Evolutionary conservation across 2,113 vertebrate species (phyloP).

Genomic region (Sminthopsis crassicaudata): DNA sequence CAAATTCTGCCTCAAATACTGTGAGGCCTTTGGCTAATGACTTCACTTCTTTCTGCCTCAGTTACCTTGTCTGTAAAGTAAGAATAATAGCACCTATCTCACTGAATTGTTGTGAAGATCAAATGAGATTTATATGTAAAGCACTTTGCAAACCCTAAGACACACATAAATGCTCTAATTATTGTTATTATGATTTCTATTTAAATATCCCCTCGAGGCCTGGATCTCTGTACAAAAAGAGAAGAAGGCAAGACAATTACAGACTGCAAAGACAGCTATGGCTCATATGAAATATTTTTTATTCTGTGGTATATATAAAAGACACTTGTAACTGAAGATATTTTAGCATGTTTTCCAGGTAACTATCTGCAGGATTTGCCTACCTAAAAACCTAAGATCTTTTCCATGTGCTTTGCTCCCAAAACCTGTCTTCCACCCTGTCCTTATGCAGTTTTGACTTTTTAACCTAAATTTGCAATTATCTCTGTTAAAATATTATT

Average conservation of each 20-base stretch:
- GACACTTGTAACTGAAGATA: neutral
- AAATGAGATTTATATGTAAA: neutral
- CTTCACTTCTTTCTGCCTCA: neutral
- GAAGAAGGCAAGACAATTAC: neutral
- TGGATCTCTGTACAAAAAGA: neutral
- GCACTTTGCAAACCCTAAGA: neutral
- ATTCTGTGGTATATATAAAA: neutral
- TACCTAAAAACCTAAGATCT: neutral
- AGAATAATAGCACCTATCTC: neutral
- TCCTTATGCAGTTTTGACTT: neutral
- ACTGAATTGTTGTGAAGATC: neutral
- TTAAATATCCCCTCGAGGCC: neutral
- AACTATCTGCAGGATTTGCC: neutral
- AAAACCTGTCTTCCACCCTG: neutral
- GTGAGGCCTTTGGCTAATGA: neutral
- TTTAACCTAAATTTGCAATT: neutral
- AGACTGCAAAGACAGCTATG: neutral
- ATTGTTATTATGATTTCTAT: neutral
- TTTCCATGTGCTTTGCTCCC: neutral
- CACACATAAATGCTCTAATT: neutral
- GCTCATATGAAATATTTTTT: neutral
- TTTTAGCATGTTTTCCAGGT: neutral
- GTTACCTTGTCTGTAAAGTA: neutral
- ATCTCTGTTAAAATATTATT: constrained; percentile 37
- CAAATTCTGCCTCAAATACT: neutral